Conservation (phyloP, 2,888 invertebrate genomes). For the Platycnemis pennipes region DNA sequence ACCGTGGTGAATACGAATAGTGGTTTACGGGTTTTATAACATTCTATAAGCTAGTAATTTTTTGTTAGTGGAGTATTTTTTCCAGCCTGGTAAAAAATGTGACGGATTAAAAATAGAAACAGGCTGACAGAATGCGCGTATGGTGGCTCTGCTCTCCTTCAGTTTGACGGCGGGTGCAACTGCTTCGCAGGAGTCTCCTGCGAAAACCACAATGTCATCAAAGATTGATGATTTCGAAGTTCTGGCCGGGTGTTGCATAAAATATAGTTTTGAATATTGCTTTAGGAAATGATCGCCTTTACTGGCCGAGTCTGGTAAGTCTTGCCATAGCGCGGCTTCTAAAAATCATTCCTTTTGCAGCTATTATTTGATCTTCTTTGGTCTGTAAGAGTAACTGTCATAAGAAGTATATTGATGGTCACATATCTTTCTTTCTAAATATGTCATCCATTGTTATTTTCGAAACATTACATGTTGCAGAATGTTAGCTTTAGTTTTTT, state of each 20-base stretch:
- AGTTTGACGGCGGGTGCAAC: neutral
- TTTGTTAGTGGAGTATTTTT: too few species aligned
- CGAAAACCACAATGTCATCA: neutral
- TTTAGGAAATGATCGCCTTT: neutral
- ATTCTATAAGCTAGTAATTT: too few species aligned
- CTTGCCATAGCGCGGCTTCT: neutral
- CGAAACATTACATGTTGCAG: neutral
- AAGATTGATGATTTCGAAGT: slow-evolving; percentile 10
- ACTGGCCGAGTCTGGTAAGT: slow-evolving; percentile 29
- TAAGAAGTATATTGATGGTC: neutral
- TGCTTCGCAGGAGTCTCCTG: neutral
- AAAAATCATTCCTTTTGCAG: neutral
- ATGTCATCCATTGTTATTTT: neutral
- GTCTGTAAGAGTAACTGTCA: neutral
- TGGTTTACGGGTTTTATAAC: too few species aligned
- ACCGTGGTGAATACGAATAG: too few species aligned
- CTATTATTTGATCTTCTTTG: neutral
- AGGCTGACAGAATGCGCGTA: neutral
- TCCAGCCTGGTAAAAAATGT: too few species aligned
- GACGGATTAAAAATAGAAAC: too few species aligned
- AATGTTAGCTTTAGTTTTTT: neutral
- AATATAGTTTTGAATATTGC: too few species aligned
- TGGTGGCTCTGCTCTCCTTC: neutral
- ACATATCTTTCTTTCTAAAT: neutral
- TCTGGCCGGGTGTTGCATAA: neutral